Evolutionary conservation across 2,797 vertebrate species (phyloP), one percentile per base, ranked within the genome.

Genomic region (Sibirionetta formosa): DNA sequence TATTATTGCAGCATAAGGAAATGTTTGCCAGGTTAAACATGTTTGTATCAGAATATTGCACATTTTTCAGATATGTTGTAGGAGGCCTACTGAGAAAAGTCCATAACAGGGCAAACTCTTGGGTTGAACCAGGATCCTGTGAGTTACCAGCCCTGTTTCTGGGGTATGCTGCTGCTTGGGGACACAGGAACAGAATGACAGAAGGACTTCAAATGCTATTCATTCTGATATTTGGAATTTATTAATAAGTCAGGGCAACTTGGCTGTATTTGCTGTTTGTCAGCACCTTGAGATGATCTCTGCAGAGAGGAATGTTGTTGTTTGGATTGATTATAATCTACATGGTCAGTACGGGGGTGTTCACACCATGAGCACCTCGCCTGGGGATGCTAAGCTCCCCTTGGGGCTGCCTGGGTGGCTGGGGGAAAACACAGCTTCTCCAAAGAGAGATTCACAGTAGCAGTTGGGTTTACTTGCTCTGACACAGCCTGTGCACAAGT

Each of bases 311-410:
- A 64, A 53, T 77, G 84, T 64, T 40, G 57, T 57, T 94, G 57
- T 83, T 50, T 42, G 36, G n/a, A 51, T 33, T 61, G 79, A 88
- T 81, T 78, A n/a, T 40, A 70, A 91, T 65, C 82, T 81, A 35
- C 29, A 14, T 24, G 80, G 85, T 86, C 72, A 78, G 40, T 75
- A 35, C 0, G 1, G 61, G 56, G 24, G 4, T 81, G 95, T 75
- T 86, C 79, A 61, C 23, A 23, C 60, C 1, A 0, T 33, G 26
- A 73, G 50, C 65, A 78, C 69, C 72, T 87, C 65, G 50, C 40
- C 17, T 44, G 50, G 48, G 66, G 65, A 79, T 79, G 66, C 78
- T 90, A 10, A 2, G 15, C 69, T 75, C 33, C 78, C 65, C 40
- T 38, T 53, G 75, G 76, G 53, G 64, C 76, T 90, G 61, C 46